Evolutionary conservation across 2,797 vertebrate species (phyloP).

Genomic region (Oryzias dopingdopingensis): DNA sequence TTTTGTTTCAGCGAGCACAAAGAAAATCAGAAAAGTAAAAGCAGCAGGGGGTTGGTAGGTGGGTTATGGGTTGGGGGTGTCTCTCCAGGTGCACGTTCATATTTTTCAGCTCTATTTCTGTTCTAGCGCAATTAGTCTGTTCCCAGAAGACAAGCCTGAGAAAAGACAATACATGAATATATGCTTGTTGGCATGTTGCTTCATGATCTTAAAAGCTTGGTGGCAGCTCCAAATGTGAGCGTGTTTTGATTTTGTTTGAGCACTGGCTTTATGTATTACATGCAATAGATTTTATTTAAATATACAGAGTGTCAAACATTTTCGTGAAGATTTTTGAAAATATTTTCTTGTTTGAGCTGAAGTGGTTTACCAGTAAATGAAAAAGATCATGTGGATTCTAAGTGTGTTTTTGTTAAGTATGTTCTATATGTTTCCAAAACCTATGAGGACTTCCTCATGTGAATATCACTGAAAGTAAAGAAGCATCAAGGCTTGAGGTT

Average conservation of each 20-base stretch:
- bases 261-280: constrained; percentile 35
- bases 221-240: constrained; percentile 36
- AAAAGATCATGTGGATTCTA: neutral
- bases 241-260: constrained; percentile 49
- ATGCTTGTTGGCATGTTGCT: constrained; percentile 63
- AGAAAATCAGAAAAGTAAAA: constrained; percentile 71
- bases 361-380: neutral
- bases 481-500: too few species aligned
- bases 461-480: too few species aligned
- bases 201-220: constrained; percentile 38
- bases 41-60: constrained; percentile 67
- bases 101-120: constrained; percentile 78
- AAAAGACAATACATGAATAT: constrained; percentile 65
- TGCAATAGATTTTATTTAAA: constrained; percentile 41
- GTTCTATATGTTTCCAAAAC: too few species aligned
- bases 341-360: constrained; percentile 15
- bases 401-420: too few species aligned
- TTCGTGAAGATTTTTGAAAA: neutral
- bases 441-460: too few species aligned
- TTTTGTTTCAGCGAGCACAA: constrained; percentile 77
- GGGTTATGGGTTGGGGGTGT: constrained; percentile 67
- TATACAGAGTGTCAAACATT: constrained; percentile 22
- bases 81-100: constrained; percentile 71
- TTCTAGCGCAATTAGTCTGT: constrained; percentile 76
- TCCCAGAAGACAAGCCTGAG: constrained; percentile 76